These are phyloP conservation scores for Melanophora roralis DNA, from an alignment of 2,888 invertebrate species.

Conservation along the genomic window DNA sequence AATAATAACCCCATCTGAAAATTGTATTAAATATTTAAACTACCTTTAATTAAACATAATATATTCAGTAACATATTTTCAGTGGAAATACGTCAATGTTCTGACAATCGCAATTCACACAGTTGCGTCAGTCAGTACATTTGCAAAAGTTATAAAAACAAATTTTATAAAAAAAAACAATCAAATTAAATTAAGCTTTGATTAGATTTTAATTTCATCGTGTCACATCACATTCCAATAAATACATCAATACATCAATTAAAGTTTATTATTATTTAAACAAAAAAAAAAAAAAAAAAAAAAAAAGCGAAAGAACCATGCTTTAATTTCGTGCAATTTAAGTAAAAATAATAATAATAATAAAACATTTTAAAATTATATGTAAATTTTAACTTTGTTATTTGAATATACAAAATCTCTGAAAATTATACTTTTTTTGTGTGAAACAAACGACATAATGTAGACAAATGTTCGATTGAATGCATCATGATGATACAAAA, in stretches of 20 bases:
- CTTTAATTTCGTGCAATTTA: conserved; percentile 6
- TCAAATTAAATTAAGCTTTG: neutral
- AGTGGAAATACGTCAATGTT: conserved; percentile 15
- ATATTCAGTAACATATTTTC: conserved; percentile 1
- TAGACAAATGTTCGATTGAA: neutral
- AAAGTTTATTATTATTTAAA: too few species aligned
- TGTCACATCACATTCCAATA: conserved; percentile 48
- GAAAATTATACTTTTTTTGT: neutral
- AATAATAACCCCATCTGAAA: too few species aligned
- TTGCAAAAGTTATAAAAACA: neutral
- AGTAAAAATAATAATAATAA: neutral
- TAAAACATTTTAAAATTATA: neutral
- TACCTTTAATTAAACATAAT: too few species aligned
- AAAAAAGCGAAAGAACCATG: neutral
- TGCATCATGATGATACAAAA: neutral
- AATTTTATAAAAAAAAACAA: neutral
- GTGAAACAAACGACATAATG: neutral
- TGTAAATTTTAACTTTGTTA: neutral
- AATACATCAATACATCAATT: conserved; percentile 22
- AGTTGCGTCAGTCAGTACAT: too few species aligned
- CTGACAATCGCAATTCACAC: too few species aligned
- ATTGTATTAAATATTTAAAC: neutral
- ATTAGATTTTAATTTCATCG: conserved; percentile 34
- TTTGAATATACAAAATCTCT: neutral
- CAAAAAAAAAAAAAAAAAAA: conserved; percentile 12